These are phyloP conservation scores for Bombylius major DNA, from an alignment of 2,888 invertebrate genomes.

Conservation along the genomic window DNA sequence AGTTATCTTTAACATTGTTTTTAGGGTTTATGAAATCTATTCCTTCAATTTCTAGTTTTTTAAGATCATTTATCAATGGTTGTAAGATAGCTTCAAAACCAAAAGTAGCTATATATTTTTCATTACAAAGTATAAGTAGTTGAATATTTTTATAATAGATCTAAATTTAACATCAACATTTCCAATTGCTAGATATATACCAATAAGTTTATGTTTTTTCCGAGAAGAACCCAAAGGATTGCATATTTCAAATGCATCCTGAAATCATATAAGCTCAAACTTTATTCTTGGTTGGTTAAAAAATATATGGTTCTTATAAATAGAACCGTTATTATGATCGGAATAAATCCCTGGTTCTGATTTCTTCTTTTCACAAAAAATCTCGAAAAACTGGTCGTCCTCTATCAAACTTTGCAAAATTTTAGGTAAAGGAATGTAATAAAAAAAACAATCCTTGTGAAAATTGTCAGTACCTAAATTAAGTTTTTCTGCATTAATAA, in stretches of 20 bases:
- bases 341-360: not conserved
- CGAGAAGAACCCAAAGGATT: slow-evolving; percentile 22
- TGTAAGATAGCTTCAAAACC: slow-evolving; percentile 16
- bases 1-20: slow-evolving; percentile 3
- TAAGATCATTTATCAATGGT: slow-evolving; percentile 17
- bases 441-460: slow-evolving; percentile 6
- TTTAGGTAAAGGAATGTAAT: slow-evolving; percentile 9
- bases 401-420: slow-evolving; percentile 4
- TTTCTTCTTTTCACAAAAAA: not conserved
- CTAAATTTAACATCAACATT: slow-evolving; percentile 19
- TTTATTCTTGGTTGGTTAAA: slow-evolving; percentile 5
- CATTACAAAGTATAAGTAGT: slow-evolving; percentile 20
- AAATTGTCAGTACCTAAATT: slow-evolving; percentile 2
- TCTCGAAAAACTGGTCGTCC: slow-evolving; percentile 3
- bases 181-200: slow-evolving; percentile 20
- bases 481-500: slow-evolving; percentile 2
- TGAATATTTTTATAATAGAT: slow-evolving; percentile 18
- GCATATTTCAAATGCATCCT: slow-evolving; percentile 23
- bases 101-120: slow-evolving; percentile 18
- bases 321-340: slow-evolving; percentile 7
- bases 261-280: slow-evolving; percentile 19
- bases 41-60: slow-evolving; percentile 17
- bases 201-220: slow-evolving; percentile 22
- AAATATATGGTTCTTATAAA: slow-evolving; percentile 11
- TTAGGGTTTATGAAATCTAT: slow-evolving; percentile 7